Conservation (phyloP, 2,888 invertebrate species). For the Eristalis intricaria region DNA sequence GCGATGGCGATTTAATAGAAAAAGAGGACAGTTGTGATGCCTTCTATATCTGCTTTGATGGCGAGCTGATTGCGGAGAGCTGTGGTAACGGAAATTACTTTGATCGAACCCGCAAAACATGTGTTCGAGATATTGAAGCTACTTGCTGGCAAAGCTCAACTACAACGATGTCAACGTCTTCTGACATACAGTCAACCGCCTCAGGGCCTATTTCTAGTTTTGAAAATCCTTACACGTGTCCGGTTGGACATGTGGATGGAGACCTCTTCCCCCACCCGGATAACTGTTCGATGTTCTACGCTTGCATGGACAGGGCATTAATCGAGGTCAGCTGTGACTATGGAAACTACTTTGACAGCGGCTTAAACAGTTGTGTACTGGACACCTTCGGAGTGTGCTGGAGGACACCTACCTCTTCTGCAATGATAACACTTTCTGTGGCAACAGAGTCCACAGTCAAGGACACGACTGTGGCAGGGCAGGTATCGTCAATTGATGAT, state of each 20-base stretch:
- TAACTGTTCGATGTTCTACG: conserved; percentile 75
- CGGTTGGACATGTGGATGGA: conserved; percentile 66
- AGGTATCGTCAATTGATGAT: not conserved
- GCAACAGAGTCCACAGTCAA: not conserved
- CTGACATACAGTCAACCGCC: not conserved
- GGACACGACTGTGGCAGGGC: not conserved
- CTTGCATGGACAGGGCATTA: conserved; percentile 75
- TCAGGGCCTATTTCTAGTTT: not conserved
- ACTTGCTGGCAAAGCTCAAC: conserved; percentile 35
- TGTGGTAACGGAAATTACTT: conserved; percentile 40
- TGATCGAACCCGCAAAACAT: not conserved
- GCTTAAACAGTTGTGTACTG: conserved; percentile 3
- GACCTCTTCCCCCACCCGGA: conserved; percentile 72
- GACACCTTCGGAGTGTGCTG: too few species aligned
- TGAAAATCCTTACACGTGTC: not conserved
- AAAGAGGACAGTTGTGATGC: conserved; percentile 73
- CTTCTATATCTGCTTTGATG: conserved; percentile 73
- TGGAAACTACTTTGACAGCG: conserved; percentile 73
- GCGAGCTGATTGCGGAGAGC: conserved; percentile 59
- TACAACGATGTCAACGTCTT: not conserved
- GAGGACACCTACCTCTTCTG: not conserved
- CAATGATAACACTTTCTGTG: too few species aligned
- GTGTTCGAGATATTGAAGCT: not conserved
- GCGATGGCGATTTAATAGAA: conserved; percentile 71
- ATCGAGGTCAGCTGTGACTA: conserved; percentile 66